These are phyloP conservation scores for Nemopilema nomurai DNA, from an alignment of 30 jellyfish, hydroid and myxozoan genomes.

Conservation along the genomic window DNA sequence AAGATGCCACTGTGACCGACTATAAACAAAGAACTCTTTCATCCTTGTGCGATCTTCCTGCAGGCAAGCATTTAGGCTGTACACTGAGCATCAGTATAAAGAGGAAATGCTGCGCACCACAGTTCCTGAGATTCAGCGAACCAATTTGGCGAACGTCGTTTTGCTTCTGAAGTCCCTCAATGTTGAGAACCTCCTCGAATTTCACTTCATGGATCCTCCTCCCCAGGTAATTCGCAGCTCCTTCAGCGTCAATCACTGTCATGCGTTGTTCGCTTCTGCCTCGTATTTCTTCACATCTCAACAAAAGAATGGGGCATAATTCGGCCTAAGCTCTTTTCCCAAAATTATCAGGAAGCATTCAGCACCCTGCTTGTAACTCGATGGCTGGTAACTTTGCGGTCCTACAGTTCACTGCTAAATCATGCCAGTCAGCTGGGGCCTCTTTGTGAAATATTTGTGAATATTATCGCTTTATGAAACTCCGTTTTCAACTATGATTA, in stretches of 20 bases:
- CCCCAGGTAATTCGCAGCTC: constrained; percentile 99
- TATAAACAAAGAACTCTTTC: not conserved
- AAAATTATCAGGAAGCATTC: too few species aligned
- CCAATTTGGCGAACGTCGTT: constrained; percentile 95
- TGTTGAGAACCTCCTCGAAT: constrained; percentile 91
- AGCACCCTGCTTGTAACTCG: not conserved
- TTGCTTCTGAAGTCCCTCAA: constrained; percentile 84
- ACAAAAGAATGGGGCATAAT: not conserved
- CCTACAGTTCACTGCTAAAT: not conserved
- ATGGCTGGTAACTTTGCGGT: too few species aligned
- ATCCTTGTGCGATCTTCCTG: not conserved
- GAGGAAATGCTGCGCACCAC: constrained; percentile 92
- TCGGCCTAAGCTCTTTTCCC: too few species aligned
- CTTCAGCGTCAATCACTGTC: too few species aligned
- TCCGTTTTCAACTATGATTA: not conserved
- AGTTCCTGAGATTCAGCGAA: constrained; percentile 98
- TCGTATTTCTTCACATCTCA: too few species aligned
- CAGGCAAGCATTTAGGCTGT: constrained; percentile 91
- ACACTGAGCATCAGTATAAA: constrained; percentile 93
- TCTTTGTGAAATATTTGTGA: not conserved
- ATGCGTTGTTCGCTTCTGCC: too few species aligned
- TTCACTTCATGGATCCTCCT: constrained; percentile 99
- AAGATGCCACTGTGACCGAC: not conserved
- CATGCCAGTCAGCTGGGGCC: not conserved
- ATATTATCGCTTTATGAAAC: not conserved